These are phyloP conservation scores for Pachycephus smyrnensis DNA, from an alignment of 2,888 invertebrate genomes.

Conservation along the genomic window DNA sequence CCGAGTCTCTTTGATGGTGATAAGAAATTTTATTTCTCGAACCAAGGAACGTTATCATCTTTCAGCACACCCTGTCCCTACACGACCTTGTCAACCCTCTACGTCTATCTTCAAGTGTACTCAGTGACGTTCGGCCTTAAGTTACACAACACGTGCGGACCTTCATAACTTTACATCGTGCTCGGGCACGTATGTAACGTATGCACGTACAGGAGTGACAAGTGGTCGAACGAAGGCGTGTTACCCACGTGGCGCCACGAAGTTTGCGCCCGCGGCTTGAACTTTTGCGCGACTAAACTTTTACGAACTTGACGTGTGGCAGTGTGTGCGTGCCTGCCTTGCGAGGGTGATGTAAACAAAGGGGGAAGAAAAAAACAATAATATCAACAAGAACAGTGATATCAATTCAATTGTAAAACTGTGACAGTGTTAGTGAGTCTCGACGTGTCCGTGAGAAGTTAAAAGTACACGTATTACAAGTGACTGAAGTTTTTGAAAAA, in stretches of 20 bases:
- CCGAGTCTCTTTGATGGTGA: not conserved
- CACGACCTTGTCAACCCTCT: not conserved
- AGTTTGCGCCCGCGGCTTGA: constrained; percentile 3
- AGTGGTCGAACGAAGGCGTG: constrained; percentile 31
- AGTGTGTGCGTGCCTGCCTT: constrained; percentile 1
- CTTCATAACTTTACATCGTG: not conserved
- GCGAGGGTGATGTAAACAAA: not conserved
- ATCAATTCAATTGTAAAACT: not conserved
- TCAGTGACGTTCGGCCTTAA: not conserved
- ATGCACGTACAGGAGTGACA: constrained; percentile 29
- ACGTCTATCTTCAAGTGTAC: not conserved
- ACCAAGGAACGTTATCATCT: not conserved
- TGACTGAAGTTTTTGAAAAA: not conserved
- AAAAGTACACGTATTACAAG: not conserved
- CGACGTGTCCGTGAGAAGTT: not conserved
- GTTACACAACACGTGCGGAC: not conserved
- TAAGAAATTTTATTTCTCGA: not conserved
- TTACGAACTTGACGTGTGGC: not conserved
- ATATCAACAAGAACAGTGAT: not conserved
- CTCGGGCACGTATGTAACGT: not conserved
- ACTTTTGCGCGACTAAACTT: constrained; percentile 5
- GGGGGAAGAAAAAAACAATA: not conserved
- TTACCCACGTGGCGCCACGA: constrained; percentile 35
- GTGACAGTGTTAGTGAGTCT: not conserved
- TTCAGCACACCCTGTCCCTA: not conserved